Conservation (phyloP, 2,888 invertebrate genomes). For the Luffia ferchaultella region DNA sequence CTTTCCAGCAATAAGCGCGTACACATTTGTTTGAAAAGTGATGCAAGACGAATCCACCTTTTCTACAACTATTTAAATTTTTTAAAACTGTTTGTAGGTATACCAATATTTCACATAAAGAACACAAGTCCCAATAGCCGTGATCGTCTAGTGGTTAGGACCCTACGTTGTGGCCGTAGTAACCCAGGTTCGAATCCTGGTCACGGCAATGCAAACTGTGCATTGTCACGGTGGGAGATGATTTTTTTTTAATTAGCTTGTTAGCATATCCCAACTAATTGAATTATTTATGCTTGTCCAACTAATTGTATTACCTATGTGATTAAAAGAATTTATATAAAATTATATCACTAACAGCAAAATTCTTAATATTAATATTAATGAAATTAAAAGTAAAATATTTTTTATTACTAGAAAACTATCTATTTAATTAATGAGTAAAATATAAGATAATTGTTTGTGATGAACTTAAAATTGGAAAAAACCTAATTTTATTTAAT, state of each 20-base stretch:
- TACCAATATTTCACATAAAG: conserved; percentile 29
- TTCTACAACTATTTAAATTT: background rate
- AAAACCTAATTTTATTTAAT: too few species aligned
- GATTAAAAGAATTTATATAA: too few species aligned
- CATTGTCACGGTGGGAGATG: conserved; percentile 52
- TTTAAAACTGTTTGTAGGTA: background rate
- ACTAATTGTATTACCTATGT: conserved; percentile 1
- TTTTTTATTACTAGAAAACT: too few species aligned
- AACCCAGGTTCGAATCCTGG: conserved; percentile 81
- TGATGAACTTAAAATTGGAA: too few species aligned
- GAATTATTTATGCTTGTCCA: conserved; percentile 5
- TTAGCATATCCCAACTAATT: conserved; percentile 3
- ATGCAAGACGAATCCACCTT: too few species aligned
- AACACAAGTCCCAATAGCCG: conserved; percentile 56
- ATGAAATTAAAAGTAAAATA: too few species aligned
- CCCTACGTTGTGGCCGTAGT: conserved; percentile 78
- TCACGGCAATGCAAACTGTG: conserved; percentile 68
- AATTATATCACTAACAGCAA: too few species aligned
- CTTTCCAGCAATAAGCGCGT: too few species aligned
- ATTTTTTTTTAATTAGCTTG: conserved; percentile 18
- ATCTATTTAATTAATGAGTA: too few species aligned
- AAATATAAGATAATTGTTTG: too few species aligned
- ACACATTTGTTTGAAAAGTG: too few species aligned
- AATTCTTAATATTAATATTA: too few species aligned
- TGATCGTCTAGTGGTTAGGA: conserved; percentile 80